Percentiles rank a stretch among this genome's conserved stretches.
phyloP scores from a whole-genome alignment of 2,888 invertebrate species.

The Napeogenes inachia region DNA sequence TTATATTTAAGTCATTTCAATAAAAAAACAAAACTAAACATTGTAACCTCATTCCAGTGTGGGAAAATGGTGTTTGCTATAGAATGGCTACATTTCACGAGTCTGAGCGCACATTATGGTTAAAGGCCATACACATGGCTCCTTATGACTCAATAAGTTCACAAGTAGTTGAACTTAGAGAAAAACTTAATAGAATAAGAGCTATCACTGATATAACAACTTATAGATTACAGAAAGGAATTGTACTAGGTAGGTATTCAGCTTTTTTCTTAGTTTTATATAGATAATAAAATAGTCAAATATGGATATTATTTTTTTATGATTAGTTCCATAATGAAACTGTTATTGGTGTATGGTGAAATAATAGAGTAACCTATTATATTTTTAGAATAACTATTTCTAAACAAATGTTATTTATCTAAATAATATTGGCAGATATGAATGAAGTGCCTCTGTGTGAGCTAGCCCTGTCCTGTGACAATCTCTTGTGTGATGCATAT shows the following conservation, averaged over 20 bases:
- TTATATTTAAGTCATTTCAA: slow-evolving; percentile 15
- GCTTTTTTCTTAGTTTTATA: too few species aligned
- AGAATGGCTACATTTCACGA: slow-evolving; percentile 88
- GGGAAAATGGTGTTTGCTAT: slow-evolving; percentile 89
- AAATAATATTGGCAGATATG: slow-evolving; percentile 78
- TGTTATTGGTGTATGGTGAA: too few species aligned
- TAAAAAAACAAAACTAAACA: slow-evolving; percentile 3
- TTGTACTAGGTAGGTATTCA: slow-evolving; percentile 78
- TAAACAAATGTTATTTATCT: neutral
- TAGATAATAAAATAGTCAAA: too few species aligned
- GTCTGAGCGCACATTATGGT: slow-evolving; percentile 89
- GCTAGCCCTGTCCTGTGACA: slow-evolving; percentile 92
- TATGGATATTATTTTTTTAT: too few species aligned
- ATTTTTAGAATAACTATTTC: neutral
- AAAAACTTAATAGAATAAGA: slow-evolving; percentile 80
- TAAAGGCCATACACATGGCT: slow-evolving; percentile 88
- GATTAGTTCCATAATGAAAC: too few species aligned
- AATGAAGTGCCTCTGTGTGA: slow-evolving; percentile 91
- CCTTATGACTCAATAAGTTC: slow-evolving; percentile 89
- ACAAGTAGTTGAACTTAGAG: slow-evolving; percentile 81
- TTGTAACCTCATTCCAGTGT: slow-evolving; percentile 73
- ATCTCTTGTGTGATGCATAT: slow-evolving; percentile 90
- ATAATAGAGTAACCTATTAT: neutral
- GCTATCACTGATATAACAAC: slow-evolving; percentile 82
- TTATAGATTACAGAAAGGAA: slow-evolving; percentile 82